phyloP scores from a whole-genome alignment of 1,140 invertebrate genomes.

The Drosophila arawakana region DNA sequence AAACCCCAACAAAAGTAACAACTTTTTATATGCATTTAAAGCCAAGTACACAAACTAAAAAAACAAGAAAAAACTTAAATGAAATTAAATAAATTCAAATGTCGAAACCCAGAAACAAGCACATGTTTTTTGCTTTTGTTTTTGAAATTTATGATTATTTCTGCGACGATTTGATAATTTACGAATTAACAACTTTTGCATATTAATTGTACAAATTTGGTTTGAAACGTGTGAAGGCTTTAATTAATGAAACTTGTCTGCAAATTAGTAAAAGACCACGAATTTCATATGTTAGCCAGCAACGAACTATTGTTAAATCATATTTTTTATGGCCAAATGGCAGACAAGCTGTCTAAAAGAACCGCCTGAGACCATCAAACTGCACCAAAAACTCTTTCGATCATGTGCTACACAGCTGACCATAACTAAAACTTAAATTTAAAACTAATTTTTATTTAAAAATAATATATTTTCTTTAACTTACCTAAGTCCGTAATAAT shows the following conservation, averaged over 20 bases:
- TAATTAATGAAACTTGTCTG: slow-evolving; percentile 65
- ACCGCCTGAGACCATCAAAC: slow-evolving; percentile 19
- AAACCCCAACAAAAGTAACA: slow-evolving; percentile 38
- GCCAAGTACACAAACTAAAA: slow-evolving; percentile 35
- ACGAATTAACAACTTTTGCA: slow-evolving; percentile 60
- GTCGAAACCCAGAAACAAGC: slow-evolving; percentile 66
- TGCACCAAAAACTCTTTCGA: neutral
- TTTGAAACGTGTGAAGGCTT: slow-evolving; percentile 43
- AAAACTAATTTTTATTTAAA: neutral
- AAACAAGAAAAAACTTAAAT: slow-evolving; percentile 26
- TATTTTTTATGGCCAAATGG: slow-evolving; percentile 15
- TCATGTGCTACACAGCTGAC: slow-evolving; percentile 34
- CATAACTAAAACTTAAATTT: neutral
- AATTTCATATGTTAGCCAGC: slow-evolving; percentile 14
- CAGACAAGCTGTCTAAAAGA: slow-evolving; percentile 42
- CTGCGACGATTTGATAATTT: neutral
- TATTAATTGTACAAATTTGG: slow-evolving; percentile 41
- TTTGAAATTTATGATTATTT: slow-evolving; percentile 1
- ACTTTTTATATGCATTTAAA: slow-evolving; percentile 32
- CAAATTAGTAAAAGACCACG: slow-evolving; percentile 66
- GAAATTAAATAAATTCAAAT: slow-evolving; percentile 42
- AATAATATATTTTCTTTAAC: neutral
- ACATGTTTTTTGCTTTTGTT: slow-evolving; percentile 55
- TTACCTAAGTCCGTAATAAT: slow-evolving; percentile 37
- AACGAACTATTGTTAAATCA: slow-evolving; percentile 21